Evolutionary conservation across 2,113 vertebrate genomes (phyloP).

Genomic region (Harpagus bidentatus): DNA sequence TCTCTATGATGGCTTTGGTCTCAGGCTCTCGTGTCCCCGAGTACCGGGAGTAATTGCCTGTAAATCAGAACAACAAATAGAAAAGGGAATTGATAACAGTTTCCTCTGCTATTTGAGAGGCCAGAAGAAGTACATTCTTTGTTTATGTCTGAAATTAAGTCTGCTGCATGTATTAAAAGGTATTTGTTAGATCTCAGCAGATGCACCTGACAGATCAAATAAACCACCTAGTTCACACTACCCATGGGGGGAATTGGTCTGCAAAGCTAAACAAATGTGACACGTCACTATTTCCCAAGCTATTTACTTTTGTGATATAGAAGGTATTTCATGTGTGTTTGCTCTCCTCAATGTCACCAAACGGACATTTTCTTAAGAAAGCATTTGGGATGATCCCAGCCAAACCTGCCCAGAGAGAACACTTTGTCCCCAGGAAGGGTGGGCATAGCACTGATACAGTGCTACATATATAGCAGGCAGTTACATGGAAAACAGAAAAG

Average conservation of each 20-base stretch:
- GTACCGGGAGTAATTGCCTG: slow-evolving; percentile 87
- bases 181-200: background rate
- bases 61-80: background rate
- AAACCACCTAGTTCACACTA: background rate
- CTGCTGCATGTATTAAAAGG: background rate
- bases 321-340: background rate
- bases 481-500: background rate
- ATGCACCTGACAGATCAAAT: background rate
- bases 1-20: slow-evolving; percentile 89
- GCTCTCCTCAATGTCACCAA: background rate
- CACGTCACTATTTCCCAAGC: background rate
- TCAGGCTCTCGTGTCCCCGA: slow-evolving; percentile 79
- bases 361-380: background rate
- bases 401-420: background rate
- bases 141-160: background rate
- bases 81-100: background rate
- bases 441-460: background rate
- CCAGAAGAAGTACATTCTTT: background rate
- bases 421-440: background rate
- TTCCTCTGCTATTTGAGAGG: background rate
- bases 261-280: background rate
- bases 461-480: background rate
- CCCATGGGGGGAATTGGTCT: background rate
- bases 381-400: background rate
- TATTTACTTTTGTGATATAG: background rate